phyloP scores from a whole-genome alignment of 2,888 invertebrate species.

The Ochropacha duplaris region DNA sequence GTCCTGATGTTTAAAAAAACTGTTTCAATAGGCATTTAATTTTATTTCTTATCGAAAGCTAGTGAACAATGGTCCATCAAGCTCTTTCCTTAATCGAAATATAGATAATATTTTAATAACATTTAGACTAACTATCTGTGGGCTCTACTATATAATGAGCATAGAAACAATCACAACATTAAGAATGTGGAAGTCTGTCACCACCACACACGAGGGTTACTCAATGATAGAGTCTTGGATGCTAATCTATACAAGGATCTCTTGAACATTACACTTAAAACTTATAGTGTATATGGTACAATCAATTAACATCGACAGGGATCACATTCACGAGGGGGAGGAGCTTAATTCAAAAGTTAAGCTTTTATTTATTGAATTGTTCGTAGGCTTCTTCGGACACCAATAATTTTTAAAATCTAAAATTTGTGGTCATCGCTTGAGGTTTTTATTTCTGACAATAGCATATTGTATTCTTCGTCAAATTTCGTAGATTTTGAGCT shows the following conservation, averaged over 20 bases:
- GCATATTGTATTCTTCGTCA: conserved; percentile 85
- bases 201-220: conserved; percentile 35
- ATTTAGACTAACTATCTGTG: conserved; percentile 61
- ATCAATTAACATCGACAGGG: neutral
- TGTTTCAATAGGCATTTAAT: conserved; percentile 11
- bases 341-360: neutral
- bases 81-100: conserved; percentile 62
- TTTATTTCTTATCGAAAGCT: conserved; percentile 57
- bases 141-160: conserved; percentile 68
- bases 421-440: conserved; percentile 67
- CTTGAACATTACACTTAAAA: conserved; percentile 4
- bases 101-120: conserved; percentile 63
- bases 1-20: neutral
- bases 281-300: conserved; percentile 2
- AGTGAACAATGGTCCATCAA: conserved; percentile 80
- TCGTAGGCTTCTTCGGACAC: neutral
- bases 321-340: neutral
- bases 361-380: neutral
- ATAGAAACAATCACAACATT: conserved; percentile 68
- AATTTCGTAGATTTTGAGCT: conserved; percentile 72
- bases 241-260: conserved; percentile 39
- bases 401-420: conserved; percentile 36
- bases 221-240: conserved; percentile 23
- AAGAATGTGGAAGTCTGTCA: conserved; percentile 39
- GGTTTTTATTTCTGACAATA: conserved; percentile 77